These are phyloP conservation scores for Mormyrus hasselquistii DNA, from an alignment of 2,797 vertebrate genomes.

Conservation along the genomic window DNA sequence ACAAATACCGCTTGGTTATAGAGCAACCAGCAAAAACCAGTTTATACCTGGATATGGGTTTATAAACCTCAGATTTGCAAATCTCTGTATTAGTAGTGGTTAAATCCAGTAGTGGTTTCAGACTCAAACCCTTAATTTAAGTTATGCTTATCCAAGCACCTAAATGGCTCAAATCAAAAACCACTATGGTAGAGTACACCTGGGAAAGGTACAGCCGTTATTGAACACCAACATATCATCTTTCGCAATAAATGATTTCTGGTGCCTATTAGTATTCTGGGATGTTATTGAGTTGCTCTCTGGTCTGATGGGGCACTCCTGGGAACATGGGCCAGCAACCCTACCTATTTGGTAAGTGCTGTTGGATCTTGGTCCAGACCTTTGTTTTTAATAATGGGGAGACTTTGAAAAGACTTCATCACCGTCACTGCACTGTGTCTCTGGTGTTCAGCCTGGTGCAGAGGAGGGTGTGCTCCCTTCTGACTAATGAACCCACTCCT, in stretches of 20 bases:
- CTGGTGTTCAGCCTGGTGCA: not conserved
- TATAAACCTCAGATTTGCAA: not conserved
- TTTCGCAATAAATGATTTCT: not conserved
- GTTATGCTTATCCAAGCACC: not conserved
- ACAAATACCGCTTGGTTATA: not conserved
- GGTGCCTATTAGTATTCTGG: not conserved
- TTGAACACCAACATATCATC: not conserved
- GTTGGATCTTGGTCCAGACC: not conserved
- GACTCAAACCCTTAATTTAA: not conserved
- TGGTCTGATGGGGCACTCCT: not conserved
- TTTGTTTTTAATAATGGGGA: not conserved
- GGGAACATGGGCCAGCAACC: not conserved
- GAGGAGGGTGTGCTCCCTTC: not conserved
- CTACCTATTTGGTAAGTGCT: not conserved
- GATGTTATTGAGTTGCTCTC: not conserved
- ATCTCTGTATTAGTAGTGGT: not conserved
- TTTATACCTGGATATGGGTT: not conserved
- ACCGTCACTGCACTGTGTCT: not conserved
- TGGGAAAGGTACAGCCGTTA: not conserved
- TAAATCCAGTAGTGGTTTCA: not conserved
- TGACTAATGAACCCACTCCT: not conserved
- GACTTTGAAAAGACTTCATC: not conserved
- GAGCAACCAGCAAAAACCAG: not conserved
- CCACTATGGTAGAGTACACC: not conserved
- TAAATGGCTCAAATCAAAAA: not conserved